Conservation (phyloP, 2,113 vertebrate genomes). For the Vidua macroura region DNA sequence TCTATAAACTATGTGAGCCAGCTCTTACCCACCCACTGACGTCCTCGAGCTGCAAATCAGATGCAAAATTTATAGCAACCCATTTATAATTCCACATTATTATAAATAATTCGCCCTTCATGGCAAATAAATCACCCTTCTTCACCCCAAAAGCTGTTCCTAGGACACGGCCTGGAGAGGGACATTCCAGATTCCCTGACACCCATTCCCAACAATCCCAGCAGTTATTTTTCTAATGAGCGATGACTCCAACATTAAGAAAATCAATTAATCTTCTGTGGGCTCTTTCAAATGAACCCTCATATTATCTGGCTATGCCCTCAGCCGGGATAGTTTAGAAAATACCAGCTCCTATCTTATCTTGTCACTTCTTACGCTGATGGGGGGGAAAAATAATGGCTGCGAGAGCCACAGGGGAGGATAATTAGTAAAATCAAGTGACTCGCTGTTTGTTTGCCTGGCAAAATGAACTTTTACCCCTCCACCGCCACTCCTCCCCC, state of each 20-base stretch:
- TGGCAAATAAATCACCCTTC: not conserved
- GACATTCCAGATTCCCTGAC: not conserved
- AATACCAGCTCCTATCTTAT: slow-evolving; percentile 69
- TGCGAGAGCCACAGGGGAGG: slow-evolving; percentile 31
- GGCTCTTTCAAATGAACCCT: not conserved
- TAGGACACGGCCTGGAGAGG: accelerated
- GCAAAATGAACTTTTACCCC: slow-evolving; percentile 65
- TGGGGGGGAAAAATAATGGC: slow-evolving; percentile 14
- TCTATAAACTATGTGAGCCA: accelerated
- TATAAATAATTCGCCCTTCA: not conserved
- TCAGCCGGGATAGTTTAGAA: slow-evolving; percentile 44
- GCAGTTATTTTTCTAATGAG: slow-evolving; percentile 18
- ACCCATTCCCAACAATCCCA: not conserved
- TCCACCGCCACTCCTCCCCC: slow-evolving; percentile 5
- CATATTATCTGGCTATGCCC: not conserved
- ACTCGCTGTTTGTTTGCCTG: slow-evolving; percentile 61
- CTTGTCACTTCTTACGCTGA: slow-evolving; percentile 57
- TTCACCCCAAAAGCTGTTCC: not conserved
- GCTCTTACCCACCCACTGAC: too few species aligned
- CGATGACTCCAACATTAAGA: not conserved
- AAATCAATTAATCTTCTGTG: not conserved
- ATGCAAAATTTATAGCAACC: not conserved
- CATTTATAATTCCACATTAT: not conserved
- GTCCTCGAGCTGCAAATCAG: not conserved
- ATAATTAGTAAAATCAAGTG: slow-evolving; percentile 72